Evolutionary conservation across 23 tunicate genomes (phyloP), one percentile per base, ranked within the genome.

Genomic region (Halocynthia aurantium): DNA sequence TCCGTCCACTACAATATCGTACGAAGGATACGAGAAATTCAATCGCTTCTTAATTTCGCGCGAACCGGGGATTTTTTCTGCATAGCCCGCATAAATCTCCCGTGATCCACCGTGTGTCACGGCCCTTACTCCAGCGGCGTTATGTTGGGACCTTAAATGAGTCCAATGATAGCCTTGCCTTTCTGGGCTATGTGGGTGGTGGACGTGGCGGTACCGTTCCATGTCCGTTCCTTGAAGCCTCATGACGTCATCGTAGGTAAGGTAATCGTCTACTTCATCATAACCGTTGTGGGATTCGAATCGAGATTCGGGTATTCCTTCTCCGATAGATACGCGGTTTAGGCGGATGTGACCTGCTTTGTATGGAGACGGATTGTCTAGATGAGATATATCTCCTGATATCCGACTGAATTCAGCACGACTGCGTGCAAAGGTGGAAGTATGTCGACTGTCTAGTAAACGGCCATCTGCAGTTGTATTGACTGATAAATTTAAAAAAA

Each of bases 231-330:
- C 78, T 74, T 74, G 78, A 54, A 74, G 12, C 22, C 78, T 53
- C 8, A 56, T 74, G 70, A 74, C 64, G 78, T 74, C 78, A 74
- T 74, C 78, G 40, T 74, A 74, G 18, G 78, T 52, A 8, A 74
- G 63, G 56, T 51, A 74, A 2, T 74, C 78, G 64, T 74, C 78
- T 53, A 74, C 65, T 5, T 74, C 78, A 74, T 74, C 55, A 10
- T 64, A 62, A 54, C 64, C 5, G n/a, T 53, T 54, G 62, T 51
- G 56, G 22, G 55, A 64, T 56, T 74, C 78, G 56, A 53, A 53
- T 18, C 31, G 62, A 10, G 78, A 74, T 15, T 74, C 78, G 2
- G 78, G 63, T 74, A 74, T 74, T 19, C 64, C 78, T 56, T 74
- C 78, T 20, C 78, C 78, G 22, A 74, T 74, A 7, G 78, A 74